Evolutionary conservation across 1,140 invertebrate genomes (phyloP), one percentile per base, ranked within the genome.

Genomic region (Anthonomus grandis): DNA sequence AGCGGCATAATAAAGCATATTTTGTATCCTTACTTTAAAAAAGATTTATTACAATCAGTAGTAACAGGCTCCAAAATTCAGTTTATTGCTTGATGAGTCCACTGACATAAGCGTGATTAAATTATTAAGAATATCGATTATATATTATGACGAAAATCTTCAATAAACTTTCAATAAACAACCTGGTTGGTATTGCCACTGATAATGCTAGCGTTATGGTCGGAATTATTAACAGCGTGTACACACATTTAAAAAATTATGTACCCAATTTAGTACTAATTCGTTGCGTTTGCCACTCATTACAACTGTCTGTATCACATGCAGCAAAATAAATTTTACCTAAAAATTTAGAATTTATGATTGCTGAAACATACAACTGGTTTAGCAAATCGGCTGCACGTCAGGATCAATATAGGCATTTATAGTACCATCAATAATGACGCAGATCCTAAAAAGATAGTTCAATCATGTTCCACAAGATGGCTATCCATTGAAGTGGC

Each of bases 301-400:
- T 51, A 41, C 49, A 51, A 19, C 41, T 51, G 19, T 31, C 49
- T 19, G 19, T 51, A 12, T 51, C 49, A 45, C 4, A 17, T 9
- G 19, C 25, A 18, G 12, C 38, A 18, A 55, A 31, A 25, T 19
- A 27, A 18, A 19, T 13, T 54, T 18, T 53, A 15, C 18, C 31
- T 18, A 54, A 27, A 24, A 58, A 58, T 10, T 18, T 19, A 41
- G 27, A 31, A 31, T 31, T 31, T 31, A 31, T n/a, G n/a, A 31
- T 31, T n/a, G n/a, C n/a, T n/a, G n/a, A n/a, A n/a, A n/a, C n/a
- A n/a, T n/a, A n/a, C n/a, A n/a, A n/a, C n/a, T 31, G 27, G 27
- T 31, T 31, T 31, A 6, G n/a, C 6, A 6, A 31, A 8, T 31
- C 27, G 6, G 6, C 27, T 31, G 6, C 27, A 8, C 6, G 27